These are phyloP conservation scores for Diaperis boleti DNA, from an alignment of 2,888 invertebrate species.

Conservation along the genomic window DNA sequence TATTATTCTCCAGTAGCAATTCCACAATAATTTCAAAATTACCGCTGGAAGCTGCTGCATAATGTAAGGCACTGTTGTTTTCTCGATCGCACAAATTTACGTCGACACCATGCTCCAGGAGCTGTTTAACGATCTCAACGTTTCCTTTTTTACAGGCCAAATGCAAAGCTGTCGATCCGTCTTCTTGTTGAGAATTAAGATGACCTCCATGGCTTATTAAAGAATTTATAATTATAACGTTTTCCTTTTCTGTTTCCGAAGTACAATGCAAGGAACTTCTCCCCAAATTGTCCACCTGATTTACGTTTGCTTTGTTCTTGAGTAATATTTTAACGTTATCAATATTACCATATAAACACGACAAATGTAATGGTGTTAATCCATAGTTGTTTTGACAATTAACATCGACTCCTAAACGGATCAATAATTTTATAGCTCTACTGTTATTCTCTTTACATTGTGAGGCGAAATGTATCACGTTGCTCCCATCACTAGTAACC, in stretches of 20 bases:
- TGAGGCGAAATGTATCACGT: background rate
- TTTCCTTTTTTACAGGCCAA: background rate
- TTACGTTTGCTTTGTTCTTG: background rate
- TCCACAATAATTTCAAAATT: no score
- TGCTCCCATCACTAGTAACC: background rate
- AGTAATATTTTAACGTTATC: background rate
- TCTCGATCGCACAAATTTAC: no score
- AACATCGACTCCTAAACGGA: background rate
- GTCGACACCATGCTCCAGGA: background rate
- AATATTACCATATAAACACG: background rate
- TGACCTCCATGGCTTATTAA: background rate
- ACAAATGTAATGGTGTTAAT: background rate
- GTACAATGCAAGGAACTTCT: background rate
- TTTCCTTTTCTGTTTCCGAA: background rate
- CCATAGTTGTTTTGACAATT: background rate
- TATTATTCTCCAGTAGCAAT: no score
- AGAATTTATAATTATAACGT: background rate
- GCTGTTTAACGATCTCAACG: background rate
- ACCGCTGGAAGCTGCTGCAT: no score
- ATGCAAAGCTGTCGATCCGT: background rate
- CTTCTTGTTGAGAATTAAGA: background rate
- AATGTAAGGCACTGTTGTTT: no score
- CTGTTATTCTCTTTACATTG: background rate
- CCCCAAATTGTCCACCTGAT: background rate
- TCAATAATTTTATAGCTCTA: background rate